These are phyloP conservation scores for Pocillopora verrucosa DNA, from an alignment of 64 coral and sea anemone genomes.

Conservation along the genomic window DNA sequence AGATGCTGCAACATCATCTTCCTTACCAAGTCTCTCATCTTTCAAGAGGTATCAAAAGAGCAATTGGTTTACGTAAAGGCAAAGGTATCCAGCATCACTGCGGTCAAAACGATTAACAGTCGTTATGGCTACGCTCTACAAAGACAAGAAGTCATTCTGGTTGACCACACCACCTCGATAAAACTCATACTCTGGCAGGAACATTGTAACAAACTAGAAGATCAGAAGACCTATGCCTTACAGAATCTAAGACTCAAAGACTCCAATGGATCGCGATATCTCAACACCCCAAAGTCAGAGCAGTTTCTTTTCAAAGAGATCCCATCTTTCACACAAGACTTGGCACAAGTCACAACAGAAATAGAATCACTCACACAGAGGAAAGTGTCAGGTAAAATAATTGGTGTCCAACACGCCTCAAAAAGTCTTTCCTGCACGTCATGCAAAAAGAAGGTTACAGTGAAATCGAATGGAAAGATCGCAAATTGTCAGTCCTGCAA, in stretches of 20 bases:
- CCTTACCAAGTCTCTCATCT: too few relatives aligned
- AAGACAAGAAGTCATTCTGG: neutral
- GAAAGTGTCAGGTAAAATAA: slow-evolving; percentile 39
- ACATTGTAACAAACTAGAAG: slow-evolving; percentile 39
- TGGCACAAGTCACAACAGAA: slow-evolving; percentile 47
- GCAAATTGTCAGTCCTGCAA: slow-evolving; percentile 46
- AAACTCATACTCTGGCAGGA: slow-evolving; percentile 9
- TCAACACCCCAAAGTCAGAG: slow-evolving; percentile 50
- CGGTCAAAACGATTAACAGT: slow-evolving; percentile 20
- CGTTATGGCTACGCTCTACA: slow-evolving; percentile 23
- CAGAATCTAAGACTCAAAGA: slow-evolving; percentile 37
- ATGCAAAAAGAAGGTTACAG: slow-evolving; percentile 50
- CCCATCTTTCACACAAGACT: slow-evolving; percentile 37
- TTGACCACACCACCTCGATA: slow-evolving; percentile 31
- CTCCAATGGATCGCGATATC: slow-evolving; percentile 38
- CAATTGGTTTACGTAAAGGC: slow-evolving; percentile 31
- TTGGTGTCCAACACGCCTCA: slow-evolving; percentile 30
- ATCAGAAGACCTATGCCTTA: slow-evolving; percentile 25
- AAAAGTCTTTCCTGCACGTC: slow-evolving; percentile 34
- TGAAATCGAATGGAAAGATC: slow-evolving; percentile 32
- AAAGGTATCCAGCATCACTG: slow-evolving; percentile 22
- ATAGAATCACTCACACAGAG: slow-evolving; percentile 36
- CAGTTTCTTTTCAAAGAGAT: slow-evolving; percentile 38
- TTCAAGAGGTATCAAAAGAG: slow-evolving; percentile 28
- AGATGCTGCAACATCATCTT: too few relatives aligned